Evolutionary conservation across 2,113 vertebrate genomes (phyloP), one percentile per base, ranked within the genome.

Genomic region (Melanostigma gelatinosum): DNA sequence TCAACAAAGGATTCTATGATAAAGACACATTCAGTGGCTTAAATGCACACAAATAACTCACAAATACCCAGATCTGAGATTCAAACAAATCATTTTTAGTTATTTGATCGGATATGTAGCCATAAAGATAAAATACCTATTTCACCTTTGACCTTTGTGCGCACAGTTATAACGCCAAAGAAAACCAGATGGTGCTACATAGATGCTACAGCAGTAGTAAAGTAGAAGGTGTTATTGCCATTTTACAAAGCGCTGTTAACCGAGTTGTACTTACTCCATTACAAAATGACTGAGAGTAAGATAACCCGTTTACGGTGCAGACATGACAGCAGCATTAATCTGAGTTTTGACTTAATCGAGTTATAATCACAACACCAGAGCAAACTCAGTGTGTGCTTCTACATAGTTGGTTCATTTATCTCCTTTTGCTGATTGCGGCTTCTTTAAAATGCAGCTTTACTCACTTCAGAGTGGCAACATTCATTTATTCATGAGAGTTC

Each of bases 231-330:
- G 42, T 74, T 62, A 27, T 36, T 24, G 71, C 20, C 18, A 75
- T 65, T 42, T 72, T 58, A 58, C 16, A 55, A 42, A 34, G 61
- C 0, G 1, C 9, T 24, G 70, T 55, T 66, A 57, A 58, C 10
- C n/a, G 66, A 71, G 12, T 68, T 66, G 60, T 34, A 18, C 3
- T 65, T 72, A 32, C 34, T 44, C 38, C 9, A 68, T 60, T 67
- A 32, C 40, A 82, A 77, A 60, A 12, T 27, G 12, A 24, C 44
- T 24, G 18, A 40, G 48, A 65, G 9, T 65, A 11, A 24, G 36
- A 55, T 63, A 67, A 68, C 42, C 20, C 34, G 29, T n/a, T 66
- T 73, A 73, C 4, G 4, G 48, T 65, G 69, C 46, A 15, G 65
- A 72, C 22, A 52, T 42, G 52, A 67, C 44, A 32, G n/a, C 1